Evolutionary conservation across 1,140 invertebrate species (phyloP).

Genomic region (Apocrypta bakeri): DNA sequence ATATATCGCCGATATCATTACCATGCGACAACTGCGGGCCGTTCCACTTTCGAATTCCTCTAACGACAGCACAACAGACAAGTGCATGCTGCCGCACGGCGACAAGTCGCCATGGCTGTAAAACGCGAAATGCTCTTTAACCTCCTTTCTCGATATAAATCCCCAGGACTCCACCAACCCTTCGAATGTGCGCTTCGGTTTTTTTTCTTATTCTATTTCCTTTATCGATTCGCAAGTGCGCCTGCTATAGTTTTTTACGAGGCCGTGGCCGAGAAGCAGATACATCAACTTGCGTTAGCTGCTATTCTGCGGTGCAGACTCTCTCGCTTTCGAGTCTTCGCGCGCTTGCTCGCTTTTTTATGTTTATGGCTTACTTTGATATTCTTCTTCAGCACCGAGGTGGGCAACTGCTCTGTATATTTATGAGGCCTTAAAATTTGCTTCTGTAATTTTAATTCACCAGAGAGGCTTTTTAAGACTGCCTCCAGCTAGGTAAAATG

Average conservation of each 20-base stretch:
- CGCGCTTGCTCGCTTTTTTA: not conserved
- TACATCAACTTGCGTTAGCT: not conserved
- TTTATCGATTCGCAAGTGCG: constrained; percentile 31
- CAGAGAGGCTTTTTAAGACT: not conserved
- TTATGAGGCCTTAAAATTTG: constrained; percentile 3
- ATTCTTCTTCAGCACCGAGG: not conserved
- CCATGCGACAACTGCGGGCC: not conserved
- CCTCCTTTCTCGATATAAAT: constrained; percentile 8
- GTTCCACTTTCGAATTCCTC: constrained; percentile 48
- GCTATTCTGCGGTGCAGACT: constrained; percentile 18
- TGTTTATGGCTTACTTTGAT: not conserved
- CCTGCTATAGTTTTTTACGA: constrained; percentile 11
- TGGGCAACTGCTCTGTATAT: not conserved
- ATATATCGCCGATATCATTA: constrained; percentile 25
- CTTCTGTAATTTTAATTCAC: constrained; percentile 4
- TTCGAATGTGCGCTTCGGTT: not conserved
- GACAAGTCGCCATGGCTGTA: not conserved
- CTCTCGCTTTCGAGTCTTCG: not conserved
- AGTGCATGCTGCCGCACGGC: not conserved
- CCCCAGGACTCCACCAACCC: not conserved
- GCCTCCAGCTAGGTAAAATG: not conserved
- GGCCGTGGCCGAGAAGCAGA: not conserved
- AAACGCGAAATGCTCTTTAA: constrained; percentile 41
- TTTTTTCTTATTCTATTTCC: constrained; percentile 21
- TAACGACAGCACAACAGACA: constrained; percentile 30